Conservation (phyloP, 2,113 vertebrate species). For the Nibea albiflora region DNA sequence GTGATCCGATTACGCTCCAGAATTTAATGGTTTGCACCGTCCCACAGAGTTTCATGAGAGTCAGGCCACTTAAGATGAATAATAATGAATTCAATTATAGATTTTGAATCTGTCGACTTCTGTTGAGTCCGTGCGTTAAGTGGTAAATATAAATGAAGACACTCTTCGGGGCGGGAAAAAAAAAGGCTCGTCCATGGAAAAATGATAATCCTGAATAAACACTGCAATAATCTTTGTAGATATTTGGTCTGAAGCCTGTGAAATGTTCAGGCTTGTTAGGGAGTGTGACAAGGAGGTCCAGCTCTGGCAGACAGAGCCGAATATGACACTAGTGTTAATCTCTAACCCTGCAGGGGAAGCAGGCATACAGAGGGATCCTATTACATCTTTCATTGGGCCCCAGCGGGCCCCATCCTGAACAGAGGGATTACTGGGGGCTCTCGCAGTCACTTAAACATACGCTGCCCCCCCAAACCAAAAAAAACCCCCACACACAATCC, state of each 20-base stretch:
- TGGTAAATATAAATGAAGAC: not conserved
- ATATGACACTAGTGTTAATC: constrained; percentile 96
- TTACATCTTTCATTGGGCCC: constrained; percentile 93
- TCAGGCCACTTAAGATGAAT: not conserved
- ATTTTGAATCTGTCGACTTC: not conserved
- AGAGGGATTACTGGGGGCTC: constrained; percentile 76
- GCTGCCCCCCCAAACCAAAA: constrained; percentile 26
- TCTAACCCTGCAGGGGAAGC: constrained; percentile 88
- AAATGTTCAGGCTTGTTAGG: constrained; percentile 59
- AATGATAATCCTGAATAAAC: constrained; percentile 7
- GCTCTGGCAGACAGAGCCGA: constrained; percentile 86
- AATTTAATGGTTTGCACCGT: too few species aligned
- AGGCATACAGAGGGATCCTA: constrained; percentile 90
- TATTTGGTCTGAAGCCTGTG: constrained; percentile 27
- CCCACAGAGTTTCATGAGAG: too few species aligned
- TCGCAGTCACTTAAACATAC: constrained; percentile 72
- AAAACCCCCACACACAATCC: constrained; percentile 28
- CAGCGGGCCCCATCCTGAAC: constrained; percentile 72
- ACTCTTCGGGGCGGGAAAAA: not conserved
- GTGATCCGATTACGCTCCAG: too few species aligned
- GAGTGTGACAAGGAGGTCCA: constrained; percentile 80
- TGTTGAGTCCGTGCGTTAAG: not conserved
- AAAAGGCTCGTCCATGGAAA: not conserved
- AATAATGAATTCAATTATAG: not conserved
- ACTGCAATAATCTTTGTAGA: not conserved